A percentile compares a stretch with the other conserved stretches of the same genome.
Conservation (phyloP, 2,797 vertebrate genomes). For the Euphonia xanthogaster region DNA sequence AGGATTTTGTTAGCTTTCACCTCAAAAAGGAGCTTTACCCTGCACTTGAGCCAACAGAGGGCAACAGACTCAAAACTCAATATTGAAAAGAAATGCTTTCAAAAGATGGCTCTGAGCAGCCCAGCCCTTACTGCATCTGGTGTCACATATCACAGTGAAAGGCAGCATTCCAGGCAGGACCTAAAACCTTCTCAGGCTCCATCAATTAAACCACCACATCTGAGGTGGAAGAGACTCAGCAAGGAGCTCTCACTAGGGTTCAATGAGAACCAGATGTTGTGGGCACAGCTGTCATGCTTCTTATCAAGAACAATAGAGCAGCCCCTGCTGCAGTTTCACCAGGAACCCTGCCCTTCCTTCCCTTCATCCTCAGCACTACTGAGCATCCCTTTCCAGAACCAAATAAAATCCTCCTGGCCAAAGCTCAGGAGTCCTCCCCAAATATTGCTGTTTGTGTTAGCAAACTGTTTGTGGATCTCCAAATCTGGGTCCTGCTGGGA, state of each 20-base stretch:
- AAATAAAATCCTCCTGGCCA: not conserved
- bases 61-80: conserved; percentile 49
- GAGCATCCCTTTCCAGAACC: not conserved
- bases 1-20: conserved; percentile 9
- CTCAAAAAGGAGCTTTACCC: not conserved
- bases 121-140: conserved; percentile 31
- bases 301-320: conserved; percentile 45
- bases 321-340: conserved; percentile 25
- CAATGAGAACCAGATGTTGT: conserved; percentile 59
- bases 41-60: conserved; percentile 29
- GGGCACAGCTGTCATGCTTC: conserved; percentile 44
- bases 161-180: conserved; percentile 1
- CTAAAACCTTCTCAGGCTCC: conserved; percentile 58
- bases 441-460: not conserved
- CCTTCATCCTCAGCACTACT: not conserved
- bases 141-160: conserved; percentile 55
- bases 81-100: conserved; percentile 18
- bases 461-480: not conserved
- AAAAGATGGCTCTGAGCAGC: not conserved
- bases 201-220: conserved; percentile 63
- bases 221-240: conserved; percentile 53
- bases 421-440: not conserved
- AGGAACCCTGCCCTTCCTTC: conserved; percentile 37
- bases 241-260: conserved; percentile 51
- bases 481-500: not conserved